Percentiles rank a stretch among this genome's conserved stretches.
phyloP scores from a whole-genome alignment of 2,113 vertebrate genomes.

The Embiotoca jacksoni region DNA sequence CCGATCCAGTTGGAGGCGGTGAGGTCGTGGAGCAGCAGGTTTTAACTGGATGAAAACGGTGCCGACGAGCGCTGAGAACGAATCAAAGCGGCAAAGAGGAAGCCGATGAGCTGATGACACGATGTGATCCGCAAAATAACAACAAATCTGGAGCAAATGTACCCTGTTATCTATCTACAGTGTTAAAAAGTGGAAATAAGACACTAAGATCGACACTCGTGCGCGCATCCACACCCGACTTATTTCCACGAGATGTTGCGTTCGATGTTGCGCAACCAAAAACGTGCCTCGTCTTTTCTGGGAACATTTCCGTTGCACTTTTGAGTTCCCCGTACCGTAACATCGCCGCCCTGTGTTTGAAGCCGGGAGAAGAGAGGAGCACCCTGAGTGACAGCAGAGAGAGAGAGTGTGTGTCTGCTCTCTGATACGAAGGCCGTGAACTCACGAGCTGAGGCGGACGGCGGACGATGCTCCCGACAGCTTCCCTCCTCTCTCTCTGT shows the following conservation, averaged over 20 bases:
- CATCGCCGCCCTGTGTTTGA: neutral
- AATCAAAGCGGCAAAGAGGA: too few relatives aligned
- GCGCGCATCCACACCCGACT: too few relatives aligned
- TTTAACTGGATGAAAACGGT: too few relatives aligned
- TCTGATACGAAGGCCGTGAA: conserved; percentile 17
- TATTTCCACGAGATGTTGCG: neutral
- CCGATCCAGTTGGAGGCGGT: too few relatives aligned
- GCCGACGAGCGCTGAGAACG: too few relatives aligned
- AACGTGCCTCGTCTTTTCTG: conserved; percentile 23
- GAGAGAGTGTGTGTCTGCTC: too few relatives aligned
- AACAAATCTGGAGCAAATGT: too few relatives aligned
- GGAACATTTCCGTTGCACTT: conserved; percentile 15
- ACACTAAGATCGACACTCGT: neutral
- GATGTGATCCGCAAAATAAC: too few relatives aligned
- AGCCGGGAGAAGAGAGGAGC: neutral
- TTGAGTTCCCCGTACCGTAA: neutral
- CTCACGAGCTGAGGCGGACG: conserved; percentile 39
- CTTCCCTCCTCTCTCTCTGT: neutral
- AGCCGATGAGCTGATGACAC: too few relatives aligned
- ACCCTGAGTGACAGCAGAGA: conserved; percentile 23
- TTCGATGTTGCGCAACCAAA: neutral
- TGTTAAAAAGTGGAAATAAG: too few relatives aligned
- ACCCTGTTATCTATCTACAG: too few relatives aligned
- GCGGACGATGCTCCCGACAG: conserved; percentile 27
- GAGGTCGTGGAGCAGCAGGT: too few relatives aligned